Conservation (phyloP, 2,797 vertebrate genomes). For the Anableps anableps region DNA sequence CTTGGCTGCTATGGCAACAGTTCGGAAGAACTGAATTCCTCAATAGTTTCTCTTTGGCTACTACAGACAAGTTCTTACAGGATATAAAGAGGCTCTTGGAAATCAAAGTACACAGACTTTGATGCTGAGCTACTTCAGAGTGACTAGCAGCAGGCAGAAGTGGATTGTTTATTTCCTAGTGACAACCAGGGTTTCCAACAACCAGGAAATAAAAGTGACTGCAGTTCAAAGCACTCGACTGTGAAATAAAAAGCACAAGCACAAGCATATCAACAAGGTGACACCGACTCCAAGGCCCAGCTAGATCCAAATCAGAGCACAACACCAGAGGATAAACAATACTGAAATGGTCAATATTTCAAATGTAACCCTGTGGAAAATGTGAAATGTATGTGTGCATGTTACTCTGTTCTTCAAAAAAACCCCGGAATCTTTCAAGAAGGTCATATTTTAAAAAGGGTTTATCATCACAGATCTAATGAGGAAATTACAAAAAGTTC, state of each 20-base stretch:
- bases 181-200: neutral
- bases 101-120: neutral
- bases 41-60: neutral
- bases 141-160: neutral
- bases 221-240: neutral
- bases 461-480: neutral
- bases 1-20: neutral
- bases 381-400: neutral
- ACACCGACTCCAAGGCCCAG: neutral
- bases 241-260: neutral
- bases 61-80: neutral
- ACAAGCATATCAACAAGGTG: neutral
- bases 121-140: neutral
- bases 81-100: constrained; percentile 1
- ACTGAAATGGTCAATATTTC: neutral
- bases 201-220: neutral
- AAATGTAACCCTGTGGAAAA: neutral
- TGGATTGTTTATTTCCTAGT: neutral
- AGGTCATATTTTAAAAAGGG: neutral
- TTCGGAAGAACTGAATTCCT: neutral
- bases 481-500: neutral
- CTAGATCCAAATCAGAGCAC: neutral
- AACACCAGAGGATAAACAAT: neutral
- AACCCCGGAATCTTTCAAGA: neutral
- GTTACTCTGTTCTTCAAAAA: neutral